Evolutionary conservation across 2,113 vertebrate species (phyloP).

Genomic region (Casuarius casuarius): DNA sequence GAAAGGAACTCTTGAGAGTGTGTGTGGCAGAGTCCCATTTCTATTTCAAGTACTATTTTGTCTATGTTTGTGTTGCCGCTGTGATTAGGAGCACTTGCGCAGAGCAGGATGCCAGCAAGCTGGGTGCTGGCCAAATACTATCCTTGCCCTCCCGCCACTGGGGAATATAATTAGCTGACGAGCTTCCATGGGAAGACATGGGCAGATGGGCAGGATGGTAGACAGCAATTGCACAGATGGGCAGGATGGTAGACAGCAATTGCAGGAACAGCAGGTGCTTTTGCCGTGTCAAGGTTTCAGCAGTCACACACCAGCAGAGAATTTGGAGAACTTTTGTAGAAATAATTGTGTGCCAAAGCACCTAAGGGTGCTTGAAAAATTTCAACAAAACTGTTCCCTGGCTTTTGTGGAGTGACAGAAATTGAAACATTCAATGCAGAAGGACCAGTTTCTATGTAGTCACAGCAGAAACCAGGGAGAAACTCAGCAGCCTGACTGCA

Average conservation of each 20-base stretch:
- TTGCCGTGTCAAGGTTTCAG: background rate
- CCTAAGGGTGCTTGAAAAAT: background rate
- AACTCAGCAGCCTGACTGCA: background rate
- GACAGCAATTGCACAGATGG: background rate
- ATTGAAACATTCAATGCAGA: background rate
- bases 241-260: fast-evolving
- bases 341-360: background rate
- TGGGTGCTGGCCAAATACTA: background rate
- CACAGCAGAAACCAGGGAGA: background rate
- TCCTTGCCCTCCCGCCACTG: background rate
- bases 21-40: background rate
- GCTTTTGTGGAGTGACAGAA: background rate
- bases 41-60: background rate
- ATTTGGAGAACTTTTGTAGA: background rate
- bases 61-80: background rate
- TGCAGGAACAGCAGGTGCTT: background rate
- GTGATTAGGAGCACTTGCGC: background rate
- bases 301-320: fast-evolving
- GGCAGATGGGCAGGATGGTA: background rate
- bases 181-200: background rate
- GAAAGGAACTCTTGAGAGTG: background rate
- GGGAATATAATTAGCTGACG: background rate
- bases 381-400: background rate
- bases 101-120: background rate
- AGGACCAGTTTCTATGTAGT: background rate